A percentile compares a stretch with the other conserved stretches of the same genome.
These are phyloP conservation scores for Lasaia peninsularis DNA, from an alignment of 1,140 invertebrate genomes.

Conservation along the genomic window DNA sequence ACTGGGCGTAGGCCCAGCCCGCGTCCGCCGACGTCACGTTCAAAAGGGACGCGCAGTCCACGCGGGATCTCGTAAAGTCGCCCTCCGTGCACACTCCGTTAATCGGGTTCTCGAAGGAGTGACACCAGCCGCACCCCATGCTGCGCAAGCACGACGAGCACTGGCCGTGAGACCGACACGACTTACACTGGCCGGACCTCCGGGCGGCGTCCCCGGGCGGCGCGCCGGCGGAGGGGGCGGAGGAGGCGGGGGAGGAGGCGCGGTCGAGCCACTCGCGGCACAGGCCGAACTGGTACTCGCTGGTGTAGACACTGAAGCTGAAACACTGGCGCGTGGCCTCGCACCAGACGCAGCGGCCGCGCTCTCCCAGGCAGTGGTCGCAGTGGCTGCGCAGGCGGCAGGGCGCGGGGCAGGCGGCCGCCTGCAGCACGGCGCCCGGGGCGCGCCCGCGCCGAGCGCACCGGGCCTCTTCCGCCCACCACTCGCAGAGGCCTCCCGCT, in stretches of 20 bases:
- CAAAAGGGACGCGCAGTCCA: constrained; percentile 80
- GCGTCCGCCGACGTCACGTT: constrained; percentile 77
- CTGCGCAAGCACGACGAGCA: constrained; percentile 89
- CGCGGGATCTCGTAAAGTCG: constrained; percentile 86
- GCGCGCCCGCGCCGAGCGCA: constrained; percentile 89
- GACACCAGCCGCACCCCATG: constrained; percentile 96
- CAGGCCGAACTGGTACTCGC: constrained; percentile 94
- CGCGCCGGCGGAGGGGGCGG: constrained; percentile 74
- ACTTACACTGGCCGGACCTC: constrained; percentile 84
- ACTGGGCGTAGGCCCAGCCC: constrained; percentile 93
- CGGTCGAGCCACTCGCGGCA: constrained; percentile 96
- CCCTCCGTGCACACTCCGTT: constrained; percentile 88
- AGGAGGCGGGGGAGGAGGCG: constrained; percentile 71
- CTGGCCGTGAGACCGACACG: constrained; percentile 86
- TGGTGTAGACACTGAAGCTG: constrained; percentile 95
- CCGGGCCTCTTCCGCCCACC: constrained; percentile 90
- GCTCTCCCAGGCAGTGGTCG: constrained; percentile 88
- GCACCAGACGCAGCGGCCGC: constrained; percentile 96
- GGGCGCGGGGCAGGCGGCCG: constrained; percentile 83
- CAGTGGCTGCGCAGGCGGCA: constrained; percentile 88
- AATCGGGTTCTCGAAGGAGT: constrained; percentile 91
- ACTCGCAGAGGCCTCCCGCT: constrained; percentile 87
- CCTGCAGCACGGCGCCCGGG: constrained; percentile 80
- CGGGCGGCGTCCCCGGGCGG: constrained; percentile 41
- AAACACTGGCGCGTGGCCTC: constrained; percentile 94